Base-by-base conservation (phyloP, 1,140 invertebrate genomes). In the Heliothis subflexa region DNA sequence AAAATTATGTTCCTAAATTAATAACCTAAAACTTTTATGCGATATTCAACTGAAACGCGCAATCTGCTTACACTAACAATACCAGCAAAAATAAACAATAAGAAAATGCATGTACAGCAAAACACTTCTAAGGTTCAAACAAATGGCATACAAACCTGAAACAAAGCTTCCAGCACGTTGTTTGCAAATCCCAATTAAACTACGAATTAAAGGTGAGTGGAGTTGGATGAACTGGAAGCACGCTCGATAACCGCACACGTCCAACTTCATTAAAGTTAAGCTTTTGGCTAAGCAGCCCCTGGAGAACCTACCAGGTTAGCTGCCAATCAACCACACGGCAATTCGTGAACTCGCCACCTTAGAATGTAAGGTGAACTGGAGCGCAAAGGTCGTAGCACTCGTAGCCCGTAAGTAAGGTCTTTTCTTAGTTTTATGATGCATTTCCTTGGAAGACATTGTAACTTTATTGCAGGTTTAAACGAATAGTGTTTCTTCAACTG, bases 211-310 rank as follows among this genome's bases (percentile, higher is more conserved):
- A 78, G 49, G 78, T 72, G 54, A 40, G 49, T 25, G 12, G 49
- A 64, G 70, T 21, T 55, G 28, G 57, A 70, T 47, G 76, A 72
- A 25, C 45, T 45, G 62, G 21, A 28, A 73, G 73, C 52, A 78
- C 75, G 72, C 74, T 68, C 74, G 61, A 80, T 77, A 74, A 72
- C 79, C 61, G 54, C 77, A 61, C 50, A 77, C 66, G 70, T 76
- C 52, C 73, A 83, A 79, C 82, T 83, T 80, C 79, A 83, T 83
- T 79, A 74, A 83, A 83, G 75, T 83, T 83, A 11, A 57, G 59
- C 73, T 68, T 72, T 73, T 40, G 64, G 62, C 21, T 64, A 49
- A 54, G 33, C 52, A 66, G 45, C 54, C 28, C 78, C 52, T 18
- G 18, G 45, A 25, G 40, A 47, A 7, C 13, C 13, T 16, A 21